Evolutionary conservation across 2,888 invertebrate species (phyloP), one percentile per base, ranked within the genome.

Genomic region (Drosophila meridionalis): DNA sequence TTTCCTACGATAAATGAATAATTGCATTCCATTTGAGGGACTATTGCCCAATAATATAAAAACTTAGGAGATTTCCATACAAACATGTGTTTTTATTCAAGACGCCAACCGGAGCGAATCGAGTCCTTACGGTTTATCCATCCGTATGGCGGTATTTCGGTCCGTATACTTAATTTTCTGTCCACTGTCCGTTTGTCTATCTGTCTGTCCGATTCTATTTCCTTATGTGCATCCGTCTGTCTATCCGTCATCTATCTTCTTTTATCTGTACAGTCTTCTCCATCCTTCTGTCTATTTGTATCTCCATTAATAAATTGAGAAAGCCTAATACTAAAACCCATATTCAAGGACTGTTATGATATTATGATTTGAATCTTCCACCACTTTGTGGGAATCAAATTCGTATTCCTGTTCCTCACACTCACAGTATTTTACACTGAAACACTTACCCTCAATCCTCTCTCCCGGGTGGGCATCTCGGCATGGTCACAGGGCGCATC

Each of bases 401-500:
- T 11, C 11, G 1, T 6, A 14, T 14, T 12, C 47, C 28, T 28
- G 28, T 5, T 20, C 4, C 1, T n/a, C n/a, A 8, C 40, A 0
- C 2, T 26, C 0, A 34, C 20, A 11, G 52, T 34, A 0, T 5
- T 34, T 14, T 6, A 47, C 5, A 28, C 7, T 4, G 7, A 4
- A 7, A 2, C 12, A 34, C 93, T 88, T 85, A 93, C 93, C 86
- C 93, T 82, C 48, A 92, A 85, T 45, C 93, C 93, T 78, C 93
- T 92, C 67, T 93, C 93, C 59, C 91, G 91, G 34, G 93, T 91
- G 9, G 93, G 92, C 77, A 92, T 82, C 80, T 93, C 93, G 43
- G 90, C 90, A 74, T 93, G 92, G 73, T 93, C 93, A 70, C 93
- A 93, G 34, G 93, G 93, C 40, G 92, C 93, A 83, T 93, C 93